A percentile compares a stretch with the other conserved stretches of the same genome.
Conservation (phyloP, 1,140 invertebrate genomes). For the Orussus abietinus region DNA sequence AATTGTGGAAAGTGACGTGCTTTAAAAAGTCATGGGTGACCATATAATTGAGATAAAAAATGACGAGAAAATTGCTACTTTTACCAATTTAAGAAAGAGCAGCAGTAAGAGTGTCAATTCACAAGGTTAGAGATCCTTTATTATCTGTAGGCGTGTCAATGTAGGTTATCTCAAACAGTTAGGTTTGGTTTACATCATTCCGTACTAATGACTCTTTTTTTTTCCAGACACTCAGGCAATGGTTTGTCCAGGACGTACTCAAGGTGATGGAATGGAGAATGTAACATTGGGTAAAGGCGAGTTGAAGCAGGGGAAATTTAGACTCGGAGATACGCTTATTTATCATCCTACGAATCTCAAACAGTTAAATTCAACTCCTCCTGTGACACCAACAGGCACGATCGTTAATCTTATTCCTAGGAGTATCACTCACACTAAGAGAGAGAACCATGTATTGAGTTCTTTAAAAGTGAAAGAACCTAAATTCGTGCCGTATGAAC, state of each 20-base stretch:
- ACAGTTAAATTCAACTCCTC: constrained; percentile 36
- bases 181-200: constrained; percentile 14
- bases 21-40: no score
- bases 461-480: constrained; percentile 66
- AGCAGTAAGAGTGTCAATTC: constrained; percentile 17
- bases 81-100: constrained; percentile 26
- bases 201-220: not conserved
- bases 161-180: constrained; percentile 5
- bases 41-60: no score
- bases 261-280: constrained; percentile 59
- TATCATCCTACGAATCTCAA: constrained; percentile 53
- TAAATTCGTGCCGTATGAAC: constrained; percentile 85
- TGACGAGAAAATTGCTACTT: no score
- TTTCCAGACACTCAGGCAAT: constrained; percentile 24
- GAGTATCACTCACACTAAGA: constrained; percentile 38
- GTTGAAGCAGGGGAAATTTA: constrained; percentile 30
- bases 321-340: constrained; percentile 46
- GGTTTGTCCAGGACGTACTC: constrained; percentile 42
- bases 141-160: no score
- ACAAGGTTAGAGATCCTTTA: constrained; percentile 19
- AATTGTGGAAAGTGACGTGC: no score
- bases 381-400: constrained; percentile 48
- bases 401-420: constrained; percentile 50
- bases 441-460: constrained; percentile 41
- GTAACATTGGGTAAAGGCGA: constrained; percentile 24